Evolutionary conservation across 2,113 vertebrate species (phyloP), one percentile per base, ranked within the genome.

Genomic region (Nicator chloris): DNA sequence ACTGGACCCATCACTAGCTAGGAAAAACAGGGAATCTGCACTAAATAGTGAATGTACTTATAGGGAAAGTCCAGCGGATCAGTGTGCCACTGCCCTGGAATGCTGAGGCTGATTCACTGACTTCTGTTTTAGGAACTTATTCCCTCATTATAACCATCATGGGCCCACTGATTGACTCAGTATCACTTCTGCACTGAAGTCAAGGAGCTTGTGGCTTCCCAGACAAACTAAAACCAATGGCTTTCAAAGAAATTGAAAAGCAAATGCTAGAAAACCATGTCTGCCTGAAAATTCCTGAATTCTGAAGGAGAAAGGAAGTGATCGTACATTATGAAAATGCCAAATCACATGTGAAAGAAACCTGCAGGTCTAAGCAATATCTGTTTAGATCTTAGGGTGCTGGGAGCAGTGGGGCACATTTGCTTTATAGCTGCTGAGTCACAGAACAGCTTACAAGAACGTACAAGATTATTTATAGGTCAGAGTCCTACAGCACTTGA

Each of bases 401-500:
- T 63, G 88, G 54, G 61, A 91, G 76, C 77, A 64, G 78, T 11
- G 54, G 97, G 89, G 28, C 45, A 91, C 27, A 51, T 57, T 17
- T 82, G 90, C 90, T 44, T 90, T 75, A 78, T 2, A 92, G 90
- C 91, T 96, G 95, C 95, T 94, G 96, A 83, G 82, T 92, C 96
- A 96, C 92, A 90, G 90, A 95, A 95, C 92, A 92, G 94, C 80
- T 63, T 83, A 88, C 21, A 85, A 63, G 94, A 95, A 94, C 70
- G 44, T 88, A 82, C 61, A 65, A 45, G 47, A 70, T 80, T 92
- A 84, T 75, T 82, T 66, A 82, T 73, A 90, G 77, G 66, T 80
- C 91, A 57, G 69, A 69, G 93, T 90, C 81, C 88, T 96, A 93
- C 4, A 82, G 78, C 83, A 90, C 85, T 94, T 49, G 76, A 78